These are phyloP conservation scores for Drosophila gunungcola DNA, from an alignment of 1,140 invertebrate genomes.

Conservation along the genomic window DNA sequence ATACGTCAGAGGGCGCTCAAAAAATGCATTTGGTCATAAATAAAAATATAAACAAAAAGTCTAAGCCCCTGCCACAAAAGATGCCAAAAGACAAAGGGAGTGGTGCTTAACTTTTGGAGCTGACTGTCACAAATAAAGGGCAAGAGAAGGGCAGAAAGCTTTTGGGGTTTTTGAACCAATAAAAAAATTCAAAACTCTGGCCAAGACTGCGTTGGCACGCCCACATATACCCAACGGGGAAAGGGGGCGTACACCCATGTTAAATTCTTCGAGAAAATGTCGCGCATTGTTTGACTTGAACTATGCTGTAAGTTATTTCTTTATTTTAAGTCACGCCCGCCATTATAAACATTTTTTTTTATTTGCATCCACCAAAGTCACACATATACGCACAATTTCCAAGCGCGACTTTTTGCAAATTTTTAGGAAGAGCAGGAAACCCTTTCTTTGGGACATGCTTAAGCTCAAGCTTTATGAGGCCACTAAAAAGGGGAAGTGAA, in stretches of 20 bases:
- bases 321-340: conserved; percentile 73
- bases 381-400: conserved; percentile 62
- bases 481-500: conserved; percentile 59
- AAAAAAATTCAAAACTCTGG: conserved; percentile 65
- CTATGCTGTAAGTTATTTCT: conserved; percentile 78
- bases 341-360: conserved; percentile 54
- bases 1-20: conserved; percentile 61
- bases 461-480: conserved; percentile 77
- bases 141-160: neutral
- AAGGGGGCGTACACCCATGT: conserved; percentile 40
- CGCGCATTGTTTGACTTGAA: conserved; percentile 76
- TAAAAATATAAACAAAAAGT: conserved; percentile 56
- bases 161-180: conserved; percentile 6
- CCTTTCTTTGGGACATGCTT: conserved; percentile 75
- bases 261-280: conserved; percentile 69
- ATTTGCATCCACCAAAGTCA: conserved; percentile 16
- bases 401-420: conserved; percentile 66
- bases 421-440: conserved; percentile 69
- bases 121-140: conserved; percentile 39
- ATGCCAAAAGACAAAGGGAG: conserved; percentile 30
- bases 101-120: conserved; percentile 71
- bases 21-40: conserved; percentile 57
- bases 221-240: conserved; percentile 13
- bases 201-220: conserved; percentile 42
- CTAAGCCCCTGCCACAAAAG: conserved; percentile 34